phyloP scores from a whole-genome alignment of 1,140 invertebrate species.

The Littorina saxatilis region DNA sequence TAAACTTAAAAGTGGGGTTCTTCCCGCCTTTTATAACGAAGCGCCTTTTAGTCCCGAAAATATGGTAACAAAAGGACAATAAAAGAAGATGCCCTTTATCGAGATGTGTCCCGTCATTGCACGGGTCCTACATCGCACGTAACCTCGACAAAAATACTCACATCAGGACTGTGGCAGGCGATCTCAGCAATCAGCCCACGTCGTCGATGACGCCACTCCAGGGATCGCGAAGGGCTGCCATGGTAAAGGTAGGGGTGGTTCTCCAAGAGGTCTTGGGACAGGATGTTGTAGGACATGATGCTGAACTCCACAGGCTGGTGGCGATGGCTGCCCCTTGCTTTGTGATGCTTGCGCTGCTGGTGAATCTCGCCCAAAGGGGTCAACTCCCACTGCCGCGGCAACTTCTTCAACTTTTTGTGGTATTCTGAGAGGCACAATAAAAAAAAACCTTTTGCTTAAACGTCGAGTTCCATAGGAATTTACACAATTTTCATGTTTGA shows the following conservation, averaged over 20 bases:
- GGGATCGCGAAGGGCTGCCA: constrained; percentile 78
- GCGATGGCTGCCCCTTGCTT: background rate
- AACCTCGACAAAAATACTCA: constrained; percentile 77
- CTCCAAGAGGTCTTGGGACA: constrained; percentile 88
- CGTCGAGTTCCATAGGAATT: no score
- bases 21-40: no score
- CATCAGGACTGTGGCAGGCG: constrained; percentile 83
- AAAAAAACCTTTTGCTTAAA: no score
- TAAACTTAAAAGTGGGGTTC: no score
- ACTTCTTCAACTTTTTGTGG: background rate
- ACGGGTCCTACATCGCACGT: no score
- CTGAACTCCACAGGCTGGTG: constrained; percentile 57
- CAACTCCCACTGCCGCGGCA: constrained; percentile 45
- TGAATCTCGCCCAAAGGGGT: constrained; percentile 37
- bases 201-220: constrained; percentile 85
- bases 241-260: constrained; percentile 86
- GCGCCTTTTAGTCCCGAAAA: no score
- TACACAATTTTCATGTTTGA: no score
- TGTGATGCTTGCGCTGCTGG: no score
- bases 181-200: constrained; percentile 85
- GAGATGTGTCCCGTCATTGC: no score
- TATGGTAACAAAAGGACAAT: no score
- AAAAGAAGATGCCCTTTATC: no score
- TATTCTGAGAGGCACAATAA: background rate
- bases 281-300: constrained; percentile 85